Evolutionary conservation across 2,888 invertebrate genomes (phyloP), one percentile per base, ranked within the genome.

Genomic region (Ellobium chinense): DNA sequence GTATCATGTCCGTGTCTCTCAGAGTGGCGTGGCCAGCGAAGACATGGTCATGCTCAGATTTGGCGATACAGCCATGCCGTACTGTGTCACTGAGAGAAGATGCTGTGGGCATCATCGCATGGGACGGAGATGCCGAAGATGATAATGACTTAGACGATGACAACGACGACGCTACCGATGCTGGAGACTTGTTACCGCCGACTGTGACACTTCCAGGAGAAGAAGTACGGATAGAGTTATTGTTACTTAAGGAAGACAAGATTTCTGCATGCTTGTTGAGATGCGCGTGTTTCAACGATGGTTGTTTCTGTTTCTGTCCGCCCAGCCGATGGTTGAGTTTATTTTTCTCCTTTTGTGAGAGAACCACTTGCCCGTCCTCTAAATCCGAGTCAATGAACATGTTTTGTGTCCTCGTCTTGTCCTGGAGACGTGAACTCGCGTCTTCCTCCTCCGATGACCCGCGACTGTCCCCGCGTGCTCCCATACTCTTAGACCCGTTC

Each of bases 381-480:
- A 14, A 37, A 56, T 77, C 58, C 5, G 77, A 77, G 56, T 77
- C 56, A 68, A 69, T 68, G 37, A 77, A 77, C 69, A 77, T 60
- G 37, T 60, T 70, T 70, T 60, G 70, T 70, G 70, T 63, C 70
- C 62, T 58, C 46, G 62, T 36, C 60, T 54, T 60, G 46, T 78
- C 63, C 70, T 72, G 9, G 21, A 34, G 69, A 69, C 60, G 46
- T 60, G 69, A 63, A 58, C 70, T 63, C 29, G 46, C 54, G 78
- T 58, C 39, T 46, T 69, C 78, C 39, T 70, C 78, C 37, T 78
- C 69, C 29, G 69, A 37, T 78, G 78, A 78, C 78, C 78, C 78
- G 37, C 39, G 66, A 69, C 70, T 78, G 78, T 70, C 78, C 78
- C 36, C 60, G 54, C 78, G 69, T 24, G 58, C 78, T 63, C 78